Base-by-base conservation (phyloP, 2,113 vertebrate species). In the Dipodomys spectabilis region DNA sequence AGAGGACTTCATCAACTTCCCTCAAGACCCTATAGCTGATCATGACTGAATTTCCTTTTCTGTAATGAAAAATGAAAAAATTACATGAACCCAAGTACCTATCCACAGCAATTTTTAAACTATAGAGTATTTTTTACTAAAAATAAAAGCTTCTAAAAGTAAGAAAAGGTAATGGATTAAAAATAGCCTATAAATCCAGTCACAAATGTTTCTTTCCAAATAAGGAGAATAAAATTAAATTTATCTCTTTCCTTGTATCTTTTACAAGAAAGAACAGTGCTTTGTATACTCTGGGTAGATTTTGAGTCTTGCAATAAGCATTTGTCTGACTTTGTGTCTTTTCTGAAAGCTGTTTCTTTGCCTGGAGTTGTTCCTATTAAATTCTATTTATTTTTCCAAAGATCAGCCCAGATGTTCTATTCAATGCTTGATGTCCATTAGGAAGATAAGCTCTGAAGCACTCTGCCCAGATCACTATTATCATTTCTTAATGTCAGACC, bases 171-270 rank as follows among this genome's bases (percentile, higher is more conserved):
- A 89, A 65, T 73, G 18, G 4, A 67, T 68, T 18, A 75, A 91
- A 83, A 49, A 3, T 62, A 4, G 11, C n/a, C 25, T 85, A n/a
- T 23, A 68, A 79, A 65, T 91, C 88, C 15, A 64, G 4, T 91
- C 28, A 86, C 28, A 87, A n/a, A 32, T 71, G 12, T 45, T 95
- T 86, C 79, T 83, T 75, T 81, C 87, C 32, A 28, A 78, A 13
- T 25, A 86, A 62, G 7, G 67, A 68, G 0, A 67, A 16, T 73
- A 27, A 32, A 88, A 73, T 0, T 39, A 64, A 77, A 12, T 62
- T 8, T 39, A 35, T 39, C 23, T 80, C 30, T 10, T 78, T 45
- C 6, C 32, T 62, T 16, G 68, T 68, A 73, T 32, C 10, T 35
- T 49, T 73, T 71, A 53, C 0, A 82, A 5, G 9, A 64, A 49